These are phyloP conservation scores for Motacilla tschutschensis DNA, from an alignment of 2,113 vertebrate genomes.

Conservation along the genomic window DNA sequence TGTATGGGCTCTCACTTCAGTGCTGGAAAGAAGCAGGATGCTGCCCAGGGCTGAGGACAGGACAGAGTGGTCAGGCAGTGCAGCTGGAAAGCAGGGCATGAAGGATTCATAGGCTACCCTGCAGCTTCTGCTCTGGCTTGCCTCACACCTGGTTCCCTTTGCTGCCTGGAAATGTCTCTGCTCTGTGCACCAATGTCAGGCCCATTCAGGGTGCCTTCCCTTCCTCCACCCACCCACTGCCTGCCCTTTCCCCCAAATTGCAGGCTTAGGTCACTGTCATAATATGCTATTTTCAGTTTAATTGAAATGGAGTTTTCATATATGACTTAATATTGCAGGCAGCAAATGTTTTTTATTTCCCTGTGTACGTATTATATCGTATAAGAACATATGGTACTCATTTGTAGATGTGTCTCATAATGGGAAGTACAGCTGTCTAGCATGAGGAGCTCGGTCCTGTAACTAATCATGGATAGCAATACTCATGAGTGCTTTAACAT, in stretches of 20 bases:
- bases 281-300: not conserved
- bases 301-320: not conserved
- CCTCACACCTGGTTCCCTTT: not conserved
- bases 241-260: not conserved
- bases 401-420: not conserved
- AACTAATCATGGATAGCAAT: not conserved
- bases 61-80: not conserved
- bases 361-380: not conserved
- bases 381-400: not conserved
- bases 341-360: not conserved
- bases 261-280: not conserved
- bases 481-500: not conserved
- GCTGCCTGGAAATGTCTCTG: not conserved
- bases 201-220: not conserved
- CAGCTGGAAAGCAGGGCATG: not conserved
- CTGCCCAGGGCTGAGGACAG: not conserved
- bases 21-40: not conserved
- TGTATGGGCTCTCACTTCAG: not conserved
- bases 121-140: not conserved
- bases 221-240: not conserved
- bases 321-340: not conserved
- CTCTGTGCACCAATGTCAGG: not conserved
- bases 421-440: not conserved
- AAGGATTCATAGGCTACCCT: rapidly evolving
- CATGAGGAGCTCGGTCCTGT: not conserved